Conservation (phyloP, 2,113 vertebrate genomes). For the Atrichornis clamosus region DNA sequence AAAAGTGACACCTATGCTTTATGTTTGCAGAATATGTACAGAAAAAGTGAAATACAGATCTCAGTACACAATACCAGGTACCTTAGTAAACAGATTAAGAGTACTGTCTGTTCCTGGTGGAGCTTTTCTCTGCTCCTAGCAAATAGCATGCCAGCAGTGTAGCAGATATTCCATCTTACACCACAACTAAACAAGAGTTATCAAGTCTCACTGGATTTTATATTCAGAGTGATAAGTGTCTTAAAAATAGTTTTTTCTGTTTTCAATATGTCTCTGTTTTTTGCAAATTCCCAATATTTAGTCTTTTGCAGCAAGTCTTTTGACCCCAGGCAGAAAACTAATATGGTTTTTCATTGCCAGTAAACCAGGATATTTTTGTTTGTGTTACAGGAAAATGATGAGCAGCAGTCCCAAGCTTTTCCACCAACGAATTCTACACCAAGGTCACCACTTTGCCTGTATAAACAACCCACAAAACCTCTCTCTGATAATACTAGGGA, state of each 20-base stretch:
- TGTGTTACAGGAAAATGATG: constrained; percentile 62
- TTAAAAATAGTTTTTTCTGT: neutral
- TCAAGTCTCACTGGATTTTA: neutral
- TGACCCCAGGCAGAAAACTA: neutral
- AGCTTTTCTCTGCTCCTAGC: neutral
- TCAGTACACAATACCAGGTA: neutral
- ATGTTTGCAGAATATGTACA: neutral
- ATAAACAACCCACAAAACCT: constrained; percentile 16
- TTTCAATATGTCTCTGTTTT: neutral
- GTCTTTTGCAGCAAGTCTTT: neutral
- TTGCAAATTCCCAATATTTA: neutral
- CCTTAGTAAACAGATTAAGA: neutral
- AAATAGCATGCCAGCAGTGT: neutral
- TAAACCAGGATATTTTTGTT: neutral
- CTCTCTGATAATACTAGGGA: neutral
- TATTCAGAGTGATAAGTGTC: neutral
- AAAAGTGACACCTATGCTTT: neutral
- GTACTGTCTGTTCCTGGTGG: neutral
- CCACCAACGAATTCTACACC: neutral
- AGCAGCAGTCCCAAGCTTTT: neutral
- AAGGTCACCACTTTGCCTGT: constrained; percentile 23
- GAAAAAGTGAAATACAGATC: neutral
- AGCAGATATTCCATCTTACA: neutral
- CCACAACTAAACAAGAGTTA: neutral
- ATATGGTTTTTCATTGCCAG: neutral